Conservation (phyloP, 1,140 invertebrate genomes). For the Trichogramma pretiosum region DNA sequence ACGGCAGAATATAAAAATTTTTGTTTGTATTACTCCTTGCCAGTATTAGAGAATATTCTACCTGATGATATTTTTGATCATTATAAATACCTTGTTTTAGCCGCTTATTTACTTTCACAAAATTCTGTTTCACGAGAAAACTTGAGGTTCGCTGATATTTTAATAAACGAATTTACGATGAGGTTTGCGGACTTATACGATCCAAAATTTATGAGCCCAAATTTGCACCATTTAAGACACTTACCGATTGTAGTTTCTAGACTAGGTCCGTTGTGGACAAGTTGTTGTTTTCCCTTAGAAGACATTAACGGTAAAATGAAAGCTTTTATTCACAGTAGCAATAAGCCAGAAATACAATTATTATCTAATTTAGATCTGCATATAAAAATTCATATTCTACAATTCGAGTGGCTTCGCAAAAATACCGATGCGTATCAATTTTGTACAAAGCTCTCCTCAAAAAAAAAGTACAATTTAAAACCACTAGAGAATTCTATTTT, state of each 20-base stretch:
- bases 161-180: no score
- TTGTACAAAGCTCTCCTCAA: no score
- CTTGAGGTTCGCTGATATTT: constrained; percentile 2
- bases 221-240: constrained; percentile 18
- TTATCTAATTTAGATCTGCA: not conserved
- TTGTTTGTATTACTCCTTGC: constrained; percentile 18
- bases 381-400: constrained; percentile 12
- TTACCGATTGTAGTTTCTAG: constrained; percentile 10
- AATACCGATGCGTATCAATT: no score
- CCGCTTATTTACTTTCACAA: constrained; percentile 7
- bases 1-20: constrained; percentile 16
- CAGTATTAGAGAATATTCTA: constrained; percentile 13
- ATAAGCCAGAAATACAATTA: not conserved
- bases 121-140: constrained; percentile 1
- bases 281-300: constrained; percentile 25
- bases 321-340: constrained; percentile 4
- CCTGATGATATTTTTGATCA: constrained; percentile 8
- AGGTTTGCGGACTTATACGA: constrained; percentile 14
- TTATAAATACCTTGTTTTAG: constrained; percentile 10
- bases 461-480: no score
- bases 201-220: constrained; percentile 12
- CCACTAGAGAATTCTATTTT: no score
- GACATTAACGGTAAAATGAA: constrained; percentile 19
- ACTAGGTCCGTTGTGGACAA: no score
- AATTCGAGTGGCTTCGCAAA: no score